Percentiles rank a stretch among this genome's conserved stretches.
phyloP scores from a whole-genome alignment of 1,140 invertebrate genomes.

The Drosophila murphyi region DNA sequence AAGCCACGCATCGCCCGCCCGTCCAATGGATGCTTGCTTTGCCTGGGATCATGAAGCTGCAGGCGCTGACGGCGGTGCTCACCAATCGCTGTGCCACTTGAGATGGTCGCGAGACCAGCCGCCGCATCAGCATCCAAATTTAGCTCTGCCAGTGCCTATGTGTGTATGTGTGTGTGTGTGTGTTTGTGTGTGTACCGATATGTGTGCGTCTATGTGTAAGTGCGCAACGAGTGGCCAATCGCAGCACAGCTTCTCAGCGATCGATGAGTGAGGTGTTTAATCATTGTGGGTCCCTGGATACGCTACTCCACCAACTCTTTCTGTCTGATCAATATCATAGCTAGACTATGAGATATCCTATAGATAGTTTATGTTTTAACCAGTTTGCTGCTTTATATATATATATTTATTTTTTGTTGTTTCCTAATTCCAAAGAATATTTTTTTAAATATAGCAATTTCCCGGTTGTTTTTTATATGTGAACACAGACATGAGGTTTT shows the following conservation, averaged over 20 bases:
- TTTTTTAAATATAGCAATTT: too few species aligned
- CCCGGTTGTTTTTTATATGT: too few species aligned
- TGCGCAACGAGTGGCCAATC: constrained; percentile 20
- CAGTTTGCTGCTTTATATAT: too few species aligned
- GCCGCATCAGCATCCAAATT: constrained; percentile 62
- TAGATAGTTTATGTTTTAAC: too few species aligned
- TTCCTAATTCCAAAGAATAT: too few species aligned
- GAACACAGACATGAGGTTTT: too few species aligned
- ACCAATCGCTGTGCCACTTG: constrained; percentile 60
- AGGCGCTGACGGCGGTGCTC: constrained; percentile 8
- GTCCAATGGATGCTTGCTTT: constrained; percentile 37
- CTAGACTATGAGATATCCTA: too few species aligned
- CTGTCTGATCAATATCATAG: too few species aligned
- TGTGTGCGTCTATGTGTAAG: constrained; percentile 11
- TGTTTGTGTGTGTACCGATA: not conserved
- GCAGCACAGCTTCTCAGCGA: constrained; percentile 10
- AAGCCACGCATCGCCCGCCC: constrained; percentile 26
- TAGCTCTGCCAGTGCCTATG: constrained; percentile 42
- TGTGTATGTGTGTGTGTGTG: constrained; percentile 1
- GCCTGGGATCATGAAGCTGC: constrained; percentile 6
- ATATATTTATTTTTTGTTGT: too few species aligned
- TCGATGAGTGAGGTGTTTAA: not conserved
- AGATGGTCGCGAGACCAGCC: constrained; percentile 6
- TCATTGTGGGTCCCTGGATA: not conserved
- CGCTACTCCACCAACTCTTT: not conserved